A percentile compares a stretch with the other conserved stretches of the same genome.
These are phyloP conservation scores for Bubo scandiacus DNA, from an alignment of 2,113 vertebrate genomes.

Conservation along the genomic window DNA sequence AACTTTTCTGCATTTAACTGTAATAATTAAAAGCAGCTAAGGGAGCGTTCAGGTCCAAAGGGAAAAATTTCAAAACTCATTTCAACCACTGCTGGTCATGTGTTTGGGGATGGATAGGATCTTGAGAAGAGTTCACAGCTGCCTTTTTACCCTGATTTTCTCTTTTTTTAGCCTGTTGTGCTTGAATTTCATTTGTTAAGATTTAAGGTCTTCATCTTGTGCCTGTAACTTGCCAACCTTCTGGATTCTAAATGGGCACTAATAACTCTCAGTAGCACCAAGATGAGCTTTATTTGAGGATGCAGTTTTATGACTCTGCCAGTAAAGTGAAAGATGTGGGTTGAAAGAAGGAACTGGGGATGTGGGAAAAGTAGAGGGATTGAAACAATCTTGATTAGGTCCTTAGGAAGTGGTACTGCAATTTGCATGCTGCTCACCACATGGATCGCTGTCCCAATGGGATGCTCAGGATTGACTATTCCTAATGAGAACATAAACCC, in stretches of 20 bases:
- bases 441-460: neutral
- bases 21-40: slow-evolving; percentile 40
- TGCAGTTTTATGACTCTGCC: neutral
- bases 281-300: neutral
- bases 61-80: neutral
- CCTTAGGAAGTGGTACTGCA: neutral
- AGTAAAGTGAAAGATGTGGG: neutral
- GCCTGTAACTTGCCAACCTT: neutral
- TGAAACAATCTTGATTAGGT: neutral
- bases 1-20: slow-evolving; percentile 40
- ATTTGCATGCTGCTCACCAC: neutral
- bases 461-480: neutral
- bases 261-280: neutral
- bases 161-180: neutral
- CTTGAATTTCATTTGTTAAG: neutral
- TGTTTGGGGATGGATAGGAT: neutral
- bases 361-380: neutral
- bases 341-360: neutral
- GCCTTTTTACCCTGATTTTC: neutral
- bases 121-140: neutral
- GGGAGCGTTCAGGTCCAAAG: neutral
- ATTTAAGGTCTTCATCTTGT: neutral
- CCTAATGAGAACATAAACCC: slow-evolving; percentile 15
- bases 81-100: neutral
- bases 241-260: neutral